Conservation (phyloP, 2,113 vertebrate genomes). For the Macheiramphus alcinus region DNA sequence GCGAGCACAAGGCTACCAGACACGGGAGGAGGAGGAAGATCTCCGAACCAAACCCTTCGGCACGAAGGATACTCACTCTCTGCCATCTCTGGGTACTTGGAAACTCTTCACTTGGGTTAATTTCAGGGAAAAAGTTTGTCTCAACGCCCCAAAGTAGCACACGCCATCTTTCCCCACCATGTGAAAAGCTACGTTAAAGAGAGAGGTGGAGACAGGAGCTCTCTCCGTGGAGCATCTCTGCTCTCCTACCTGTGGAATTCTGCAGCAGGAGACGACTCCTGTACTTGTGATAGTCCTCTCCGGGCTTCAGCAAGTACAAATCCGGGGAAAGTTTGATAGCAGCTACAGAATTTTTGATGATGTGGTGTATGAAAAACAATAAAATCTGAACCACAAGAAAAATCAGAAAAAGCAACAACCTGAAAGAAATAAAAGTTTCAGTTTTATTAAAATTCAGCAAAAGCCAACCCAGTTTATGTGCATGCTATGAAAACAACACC, state of each 20-base stretch:
- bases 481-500: not conserved
- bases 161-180: not conserved
- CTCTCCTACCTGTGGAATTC: conserved; percentile 87
- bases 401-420: conserved; percentile 85
- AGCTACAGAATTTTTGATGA: conserved; percentile 85
- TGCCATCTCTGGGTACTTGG: not conserved
- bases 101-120: not conserved
- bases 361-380: conserved; percentile 84
- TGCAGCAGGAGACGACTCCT: conserved; percentile 86
- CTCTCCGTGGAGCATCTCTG: not conserved
- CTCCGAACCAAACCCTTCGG: not conserved
- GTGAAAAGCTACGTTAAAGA: fast-evolving
- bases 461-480: not conserved
- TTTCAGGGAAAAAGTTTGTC: not conserved
- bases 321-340: conserved; percentile 83
- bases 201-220: not conserved
- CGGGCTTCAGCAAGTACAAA: conserved; percentile 84
- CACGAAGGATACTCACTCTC: not conserved
- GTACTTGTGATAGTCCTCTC: conserved; percentile 79
- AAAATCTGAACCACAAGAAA: conserved; percentile 85
- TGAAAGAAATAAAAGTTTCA: conserved; percentile 58
- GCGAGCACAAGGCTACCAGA: not conserved
- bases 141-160: not conserved
- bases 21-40: not conserved
- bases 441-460: not conserved